Base-by-base conservation (phyloP, 2,113 vertebrate species). In the Bufo gargarizans region DNA sequence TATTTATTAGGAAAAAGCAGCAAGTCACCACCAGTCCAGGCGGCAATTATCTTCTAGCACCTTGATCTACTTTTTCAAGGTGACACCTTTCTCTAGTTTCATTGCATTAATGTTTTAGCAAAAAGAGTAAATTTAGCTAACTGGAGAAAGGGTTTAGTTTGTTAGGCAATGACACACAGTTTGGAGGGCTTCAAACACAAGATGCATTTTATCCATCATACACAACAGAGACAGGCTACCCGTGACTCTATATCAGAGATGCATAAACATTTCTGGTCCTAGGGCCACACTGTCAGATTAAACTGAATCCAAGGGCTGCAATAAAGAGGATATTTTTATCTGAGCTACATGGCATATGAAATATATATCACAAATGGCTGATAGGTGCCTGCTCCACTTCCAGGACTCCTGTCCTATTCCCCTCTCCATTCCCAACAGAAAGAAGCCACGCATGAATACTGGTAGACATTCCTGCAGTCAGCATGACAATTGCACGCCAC, bases 21-120 rank as follows among this genome's bases (percentile, higher is more conserved):
- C 71, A 19, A 65, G 47, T 5, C 17, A 17, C 47, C 22, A 47
- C 19, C 13, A 17, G 69, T 49, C 19, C 47, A 71, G 49, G 49
- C 65, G 55, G 7, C 49, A 71, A 16, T 69, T 53, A 84, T 84
- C 82, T 84, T 16, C 20, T 69, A 50, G 8, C n/a, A 84, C 71
- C 59, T 49, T 71, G 19, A 84, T 55, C n/a, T 14, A 71, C 49
- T 83, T 3, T 33, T 69, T 90, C 86, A 91, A 89, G 86, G 88
- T 88, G 88, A 88, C 65, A 89, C 12, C 86, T 82, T 80, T 83
- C 90, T 91, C 79, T 78, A 77, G 78, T 90, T 89, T 90, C 85
- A 91, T 11, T 76, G 89, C 67, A 91, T 92, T 90, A 89, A 77
- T 92, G 90, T 77, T 92, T 92, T 90, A 91, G 77, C n/a, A 74